Base-by-base conservation (phyloP, 2,888 invertebrate genomes). In the Dasypolia templi region DNA sequence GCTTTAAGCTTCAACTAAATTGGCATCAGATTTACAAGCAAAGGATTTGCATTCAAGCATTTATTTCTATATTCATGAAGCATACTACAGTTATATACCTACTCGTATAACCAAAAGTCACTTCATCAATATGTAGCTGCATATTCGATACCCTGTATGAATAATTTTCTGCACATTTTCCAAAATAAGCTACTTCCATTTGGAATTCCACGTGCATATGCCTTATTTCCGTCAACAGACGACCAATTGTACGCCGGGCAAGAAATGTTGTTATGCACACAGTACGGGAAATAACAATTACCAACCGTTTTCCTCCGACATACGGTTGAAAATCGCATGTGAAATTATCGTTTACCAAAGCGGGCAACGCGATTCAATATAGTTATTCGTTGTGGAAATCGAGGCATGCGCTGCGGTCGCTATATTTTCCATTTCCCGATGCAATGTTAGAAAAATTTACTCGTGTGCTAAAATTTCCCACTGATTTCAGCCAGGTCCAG, bases 181-280 rank as follows among this genome's bases (percentile, higher is more conserved):
- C 83, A 74, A 86, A 84, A 82, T 81, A 81, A 83, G 80, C 83
- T 79, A 81, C 77, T 79, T 82, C 74, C 75, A 88, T 87, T 85
- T 77, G 70, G 71, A 78, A 90, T 90, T 87, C 84, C 83, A 87
- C 83, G 84, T 85, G 89, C 84, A 89, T 82, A 87, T 77, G 85
- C 86, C 84, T 89, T 91, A 90, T 90, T 91, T 91, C 90, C 90
- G 88, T 86, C 90, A 86, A 86, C 90, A 88, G 79, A 75, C 84
- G 79, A 61, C 85, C 86, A 87, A 87, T 89, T 87, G 83, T 74
- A 81, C 75, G 70, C 77, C 79, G 53, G 74, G 81, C 78, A 75
- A 84, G 79, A 85, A 83, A 85, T 85, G 81, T 83, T 83, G 82
- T 83, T 86, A 77, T 82, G 75, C 75, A 83, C 69, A 69, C 62